Evolutionary conservation across 2,113 vertebrate genomes (phyloP), one percentile per base, ranked within the genome.

Genomic region (Siphamia tubifer): DNA sequence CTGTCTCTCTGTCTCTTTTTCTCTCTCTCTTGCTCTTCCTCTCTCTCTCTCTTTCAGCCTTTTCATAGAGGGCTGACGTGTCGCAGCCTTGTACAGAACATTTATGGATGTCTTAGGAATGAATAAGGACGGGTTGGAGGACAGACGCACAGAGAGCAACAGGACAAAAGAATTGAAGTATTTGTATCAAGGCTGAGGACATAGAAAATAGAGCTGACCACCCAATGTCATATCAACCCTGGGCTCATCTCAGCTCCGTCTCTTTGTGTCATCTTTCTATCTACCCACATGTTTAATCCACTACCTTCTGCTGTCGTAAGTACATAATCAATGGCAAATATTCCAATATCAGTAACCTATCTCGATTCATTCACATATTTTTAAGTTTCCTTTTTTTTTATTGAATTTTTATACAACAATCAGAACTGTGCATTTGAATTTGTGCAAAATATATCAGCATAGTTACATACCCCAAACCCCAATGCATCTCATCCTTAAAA

Each of bases 141-240:
- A 70, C 58, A 40, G 6, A 11, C 13, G 21, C 3, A n/a, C 27
- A 13, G 9, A 35, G 23, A 63, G 58, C 28, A 38, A 40, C 5
- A 67, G 39, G 39, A 24, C 68, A 45, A 12, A 55, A 44, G 13
- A 51, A 58, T 57, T 32, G 43, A 54, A 32, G 36, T 44, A 45
- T 68, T 20, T 40, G 4, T 4, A 72, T 30, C 56, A 81, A 84
- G 74, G 83, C 40, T 66, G 44, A 11, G 53, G 27, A 38, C 39
- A 40, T 81, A 38, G 40, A 35, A 43, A 19, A 36, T 19, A 28
- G 30, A 27, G 17, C 36, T 64, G 24, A 57, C 3, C 48, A 8
- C 32, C 45, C 27, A 15, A 53, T 54, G 36, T 12, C 17, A 30
- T 43, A 2, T 58, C 44, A 17, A 6, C 34, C 36, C n/a, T 24